Conservation (phyloP, 2,888 invertebrate genomes). For the Baronia brevicornis region DNA sequence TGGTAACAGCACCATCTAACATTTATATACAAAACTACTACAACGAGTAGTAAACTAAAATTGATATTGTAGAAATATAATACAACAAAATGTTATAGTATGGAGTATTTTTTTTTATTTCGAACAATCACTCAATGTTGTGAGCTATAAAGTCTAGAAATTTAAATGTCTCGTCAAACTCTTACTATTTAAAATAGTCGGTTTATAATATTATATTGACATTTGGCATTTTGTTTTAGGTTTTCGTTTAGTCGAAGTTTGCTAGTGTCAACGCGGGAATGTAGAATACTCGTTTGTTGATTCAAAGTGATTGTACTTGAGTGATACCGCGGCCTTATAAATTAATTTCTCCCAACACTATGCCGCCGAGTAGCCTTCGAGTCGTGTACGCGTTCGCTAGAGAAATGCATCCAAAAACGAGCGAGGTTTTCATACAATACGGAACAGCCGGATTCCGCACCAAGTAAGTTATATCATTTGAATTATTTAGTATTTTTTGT, state of each 20-base stretch:
- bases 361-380: constrained; percentile 76
- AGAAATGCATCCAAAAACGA: constrained; percentile 84
- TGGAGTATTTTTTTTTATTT: too few species aligned
- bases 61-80: too few species aligned
- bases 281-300: constrained; percentile 67
- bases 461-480: constrained; percentile 75
- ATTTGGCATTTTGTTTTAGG: constrained; percentile 28
- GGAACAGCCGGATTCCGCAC: constrained; percentile 91
- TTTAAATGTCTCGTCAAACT: too few species aligned
- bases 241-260: constrained; percentile 33
- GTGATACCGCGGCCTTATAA: constrained; percentile 59
- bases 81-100: too few species aligned
- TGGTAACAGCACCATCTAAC: constrained; percentile 7
- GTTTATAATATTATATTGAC: constrained; percentile 17
- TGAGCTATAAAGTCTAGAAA: too few species aligned
- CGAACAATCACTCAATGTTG: too few species aligned
- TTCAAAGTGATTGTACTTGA: constrained; percentile 66
- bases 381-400: constrained; percentile 85
- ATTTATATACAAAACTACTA: background rate
- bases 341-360: constrained; percentile 60
- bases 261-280: constrained; percentile 52
- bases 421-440: constrained; percentile 81
- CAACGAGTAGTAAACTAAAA: background rate
- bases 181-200: constrained; percentile 18
- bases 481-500: constrained; percentile 24